These are phyloP conservation scores for Epizoanthus illoricatus DNA, from an alignment of 92 coral and sea anemone genomes.

Conservation along the genomic window DNA sequence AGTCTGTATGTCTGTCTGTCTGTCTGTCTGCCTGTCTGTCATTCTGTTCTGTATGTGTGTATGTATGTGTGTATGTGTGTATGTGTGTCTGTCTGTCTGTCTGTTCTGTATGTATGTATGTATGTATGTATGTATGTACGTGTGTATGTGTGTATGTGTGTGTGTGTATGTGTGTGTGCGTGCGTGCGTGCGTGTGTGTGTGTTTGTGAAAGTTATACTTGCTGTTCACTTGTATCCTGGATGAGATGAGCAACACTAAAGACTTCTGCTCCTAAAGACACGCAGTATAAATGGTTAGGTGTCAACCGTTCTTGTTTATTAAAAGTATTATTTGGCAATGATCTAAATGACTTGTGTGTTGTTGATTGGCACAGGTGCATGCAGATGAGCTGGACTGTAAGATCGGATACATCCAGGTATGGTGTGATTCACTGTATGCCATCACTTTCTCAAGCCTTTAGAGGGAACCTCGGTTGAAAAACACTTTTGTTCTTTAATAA, in stretches of 20 bases:
- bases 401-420: slow-evolving; percentile 79
- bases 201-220: background rate
- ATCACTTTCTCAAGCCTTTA: background rate
- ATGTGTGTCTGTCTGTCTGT: too few relatives aligned
- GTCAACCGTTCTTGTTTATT: background rate
- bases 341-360: background rate
- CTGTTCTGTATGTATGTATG: too few relatives aligned
- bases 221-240: background rate
- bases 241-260: background rate
- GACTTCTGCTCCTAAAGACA: background rate
- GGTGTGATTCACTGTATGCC: background rate
- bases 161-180: background rate
- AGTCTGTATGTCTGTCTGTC: too few relatives aligned
- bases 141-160: too few relatives aligned
- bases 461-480: too few relatives aligned
- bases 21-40: too few relatives aligned
- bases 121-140: too few relatives aligned
- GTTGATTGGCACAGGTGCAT: slow-evolving; percentile 54
- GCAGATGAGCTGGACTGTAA: slow-evolving; percentile 68
- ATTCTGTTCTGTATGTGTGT: too few relatives aligned
- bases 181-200: background rate
- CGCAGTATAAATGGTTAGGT: background rate
- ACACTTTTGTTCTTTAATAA: too few relatives aligned
- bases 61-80: too few relatives aligned
- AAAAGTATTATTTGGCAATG: background rate